phyloP scores from a whole-genome alignment of 1,140 invertebrate species.

The Anoplolepis gracilipes region DNA sequence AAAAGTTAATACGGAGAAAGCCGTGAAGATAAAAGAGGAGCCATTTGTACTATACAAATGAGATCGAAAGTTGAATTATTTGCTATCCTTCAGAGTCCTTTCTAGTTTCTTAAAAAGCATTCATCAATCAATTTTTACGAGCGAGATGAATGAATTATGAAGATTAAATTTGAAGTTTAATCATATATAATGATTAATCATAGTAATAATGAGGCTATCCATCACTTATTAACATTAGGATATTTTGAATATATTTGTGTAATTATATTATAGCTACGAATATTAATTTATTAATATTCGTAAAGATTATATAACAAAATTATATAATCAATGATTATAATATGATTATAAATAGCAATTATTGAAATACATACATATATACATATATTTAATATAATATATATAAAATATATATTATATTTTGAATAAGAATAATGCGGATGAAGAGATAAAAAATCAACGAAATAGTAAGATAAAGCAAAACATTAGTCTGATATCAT shows the following conservation, averaged over 20 bases:
- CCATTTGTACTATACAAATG: neutral
- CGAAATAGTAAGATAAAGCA: neutral
- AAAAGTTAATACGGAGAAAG: slow-evolving; percentile 41
- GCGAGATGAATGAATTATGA: neutral
- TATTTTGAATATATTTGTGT: neutral
- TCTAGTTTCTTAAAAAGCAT: neutral
- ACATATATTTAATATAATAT: no score
- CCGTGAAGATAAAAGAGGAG: slow-evolving; percentile 33
- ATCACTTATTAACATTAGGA: neutral
- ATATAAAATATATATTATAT: slow-evolving; percentile 4
- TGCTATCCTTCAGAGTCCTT: neutral
- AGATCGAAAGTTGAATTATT: slow-evolving; percentile 56
- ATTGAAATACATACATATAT: no score
- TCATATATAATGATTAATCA: slow-evolving; percentile 13
- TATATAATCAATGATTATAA: neutral
- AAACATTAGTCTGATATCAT: neutral
- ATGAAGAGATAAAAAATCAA: neutral
- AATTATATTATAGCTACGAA: neutral
- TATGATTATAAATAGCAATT: neutral
- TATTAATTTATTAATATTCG: neutral
- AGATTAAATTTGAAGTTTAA: neutral
- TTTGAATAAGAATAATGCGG: neutral
- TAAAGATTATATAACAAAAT: neutral
- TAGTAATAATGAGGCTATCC: neutral
- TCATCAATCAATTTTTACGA: slow-evolving; percentile 5